Conservation (phyloP, 2,888 invertebrate species). For the Sinopyrophorus schimmeli region DNA sequence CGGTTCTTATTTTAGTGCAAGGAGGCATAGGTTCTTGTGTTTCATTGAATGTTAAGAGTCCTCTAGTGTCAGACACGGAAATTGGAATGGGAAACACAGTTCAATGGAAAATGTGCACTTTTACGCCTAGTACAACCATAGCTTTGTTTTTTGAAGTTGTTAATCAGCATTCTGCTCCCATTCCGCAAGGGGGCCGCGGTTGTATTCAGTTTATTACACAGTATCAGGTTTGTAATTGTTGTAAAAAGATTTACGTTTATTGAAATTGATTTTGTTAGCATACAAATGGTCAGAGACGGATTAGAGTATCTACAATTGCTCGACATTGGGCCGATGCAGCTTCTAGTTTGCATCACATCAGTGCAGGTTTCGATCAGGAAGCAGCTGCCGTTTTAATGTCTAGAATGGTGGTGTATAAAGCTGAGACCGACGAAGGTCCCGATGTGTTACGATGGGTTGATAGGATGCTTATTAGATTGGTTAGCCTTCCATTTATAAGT, state of each 20-base stretch:
- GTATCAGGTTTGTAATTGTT: constrained; percentile 64
- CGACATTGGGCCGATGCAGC: constrained; percentile 98
- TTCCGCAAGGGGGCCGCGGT: constrained; percentile 94
- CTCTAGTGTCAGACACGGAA: constrained; percentile 94
- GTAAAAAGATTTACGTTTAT: background rate
- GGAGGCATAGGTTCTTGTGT: constrained; percentile 98
- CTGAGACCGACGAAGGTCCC: constrained; percentile 93
- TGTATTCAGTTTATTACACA: constrained; percentile 98
- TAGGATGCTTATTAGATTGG: constrained; percentile 94
- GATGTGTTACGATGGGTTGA: constrained; percentile 99
- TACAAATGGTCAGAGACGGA: constrained; percentile 90
- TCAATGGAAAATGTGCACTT: constrained; percentile 97
- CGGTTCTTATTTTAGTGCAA: constrained; percentile 61
- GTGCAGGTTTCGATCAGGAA: constrained; percentile 97
- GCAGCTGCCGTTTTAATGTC: constrained; percentile 98
- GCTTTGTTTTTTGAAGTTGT: constrained; percentile 97
- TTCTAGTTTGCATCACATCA: constrained; percentile 85
- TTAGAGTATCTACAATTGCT: constrained; percentile 96
- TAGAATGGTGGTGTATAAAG: constrained; percentile 92
- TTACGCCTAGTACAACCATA: constrained; percentile 90
- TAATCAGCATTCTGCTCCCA: constrained; percentile 91
- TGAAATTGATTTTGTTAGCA: constrained; percentile 58
- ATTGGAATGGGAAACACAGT: constrained; percentile 97
- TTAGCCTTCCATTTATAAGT: constrained; percentile 52
- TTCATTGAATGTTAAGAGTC: constrained; percentile 87